phyloP scores from a whole-genome alignment of 2,797 vertebrate species.

The Enteromius trimaculatus region DNA sequence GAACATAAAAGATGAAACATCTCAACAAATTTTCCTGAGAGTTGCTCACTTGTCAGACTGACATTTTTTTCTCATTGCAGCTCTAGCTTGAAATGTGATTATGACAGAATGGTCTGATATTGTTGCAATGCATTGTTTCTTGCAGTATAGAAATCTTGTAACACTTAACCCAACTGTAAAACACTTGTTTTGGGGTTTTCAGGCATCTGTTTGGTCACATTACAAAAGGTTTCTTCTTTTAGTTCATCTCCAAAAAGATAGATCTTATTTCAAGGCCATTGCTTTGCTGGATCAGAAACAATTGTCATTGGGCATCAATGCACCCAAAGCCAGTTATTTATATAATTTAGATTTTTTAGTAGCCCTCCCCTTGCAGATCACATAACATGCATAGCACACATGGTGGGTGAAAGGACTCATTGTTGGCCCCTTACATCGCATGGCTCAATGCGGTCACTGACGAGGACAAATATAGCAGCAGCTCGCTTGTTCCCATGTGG shows the following conservation, averaged over 20 bases:
- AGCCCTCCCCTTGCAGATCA: neutral
- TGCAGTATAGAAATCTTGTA: neutral
- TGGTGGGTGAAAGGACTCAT: slow-evolving; percentile 13
- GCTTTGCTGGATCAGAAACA: neutral
- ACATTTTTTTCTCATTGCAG: neutral
- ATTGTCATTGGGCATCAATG: neutral
- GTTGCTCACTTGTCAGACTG: neutral
- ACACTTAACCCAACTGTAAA: neutral
- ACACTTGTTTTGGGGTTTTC: neutral
- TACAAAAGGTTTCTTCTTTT: neutral
- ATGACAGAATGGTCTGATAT: neutral
- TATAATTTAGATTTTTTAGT: neutral
- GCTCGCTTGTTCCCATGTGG: neutral
- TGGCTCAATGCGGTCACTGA: neutral
- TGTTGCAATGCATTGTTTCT: neutral
- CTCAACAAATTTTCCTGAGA: no score
- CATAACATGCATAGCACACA: neutral
- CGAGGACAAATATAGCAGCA: neutral
- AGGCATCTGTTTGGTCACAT: neutral
- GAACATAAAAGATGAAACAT: no score
- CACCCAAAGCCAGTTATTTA: neutral
- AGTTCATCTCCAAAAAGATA: neutral
- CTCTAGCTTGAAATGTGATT: neutral
- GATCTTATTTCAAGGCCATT: neutral
- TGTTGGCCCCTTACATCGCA: neutral